Evolutionary conservation across 2,797 vertebrate genomes (phyloP), one percentile per base, ranked within the genome.

Genomic region (Microctenopoma stevenorrisi): DNA sequence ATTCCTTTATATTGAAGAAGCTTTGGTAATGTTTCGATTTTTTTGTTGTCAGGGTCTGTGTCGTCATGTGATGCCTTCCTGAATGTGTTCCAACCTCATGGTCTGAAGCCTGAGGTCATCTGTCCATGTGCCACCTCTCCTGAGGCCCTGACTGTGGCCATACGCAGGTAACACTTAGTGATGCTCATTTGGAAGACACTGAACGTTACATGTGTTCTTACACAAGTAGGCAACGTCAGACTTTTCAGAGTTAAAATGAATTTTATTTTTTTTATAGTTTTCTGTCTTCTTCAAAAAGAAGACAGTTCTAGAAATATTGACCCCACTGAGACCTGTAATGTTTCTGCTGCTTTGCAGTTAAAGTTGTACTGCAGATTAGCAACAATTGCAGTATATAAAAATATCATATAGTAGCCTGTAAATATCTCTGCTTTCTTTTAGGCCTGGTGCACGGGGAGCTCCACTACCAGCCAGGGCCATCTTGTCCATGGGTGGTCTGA

Each of bases 11-110:
- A 22, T 51, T 5, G 12, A 22, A 30, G 2, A 55, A n/a, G 18
- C 47, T 57, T 50, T 69, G 10, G 16, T 71, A n/a, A 84, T 46
- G 13, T 28, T 64, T 76, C 57, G 11, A 1, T 6, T 5, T 64
- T 81, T 77, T 0, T 44, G 15, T 53, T 50, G 1, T 38, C 51
- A 99, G 98, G 98, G 98, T 99, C 97, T 2, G 97, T 99, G 70
- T 98, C 98, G 0, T 99, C 98, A 0, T 99, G 98, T 40, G 98
- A 99, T 86, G 98, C 98, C 78, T 99, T 99, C 92, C 93, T 99
- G 88, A 99, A 96, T 87, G 92, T 98, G 72, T 99, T 99, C 82
- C 98, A 99, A 94, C 95, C 95, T 87, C 95, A 97, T 0, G 98
- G 97, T 68, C 94, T 99, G 72, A 99, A 97, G 81, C 97, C 97